These are phyloP conservation scores for Psilanteris sp. DNA, from an alignment of 1,140 invertebrate genomes.

Conservation along the genomic window DNA sequence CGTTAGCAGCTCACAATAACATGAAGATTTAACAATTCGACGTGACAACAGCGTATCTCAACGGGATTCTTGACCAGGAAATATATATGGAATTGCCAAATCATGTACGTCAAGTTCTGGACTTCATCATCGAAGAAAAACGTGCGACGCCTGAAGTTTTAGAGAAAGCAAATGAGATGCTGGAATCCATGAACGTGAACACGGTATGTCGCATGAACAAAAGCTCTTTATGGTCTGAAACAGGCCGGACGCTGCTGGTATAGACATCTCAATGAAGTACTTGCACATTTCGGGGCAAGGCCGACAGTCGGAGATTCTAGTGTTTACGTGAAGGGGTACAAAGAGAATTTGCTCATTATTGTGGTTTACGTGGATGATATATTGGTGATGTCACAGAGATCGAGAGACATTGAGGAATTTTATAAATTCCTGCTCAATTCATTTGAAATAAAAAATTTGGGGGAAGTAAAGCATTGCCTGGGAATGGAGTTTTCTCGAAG, in stretches of 20 bases:
- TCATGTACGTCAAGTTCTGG: slow-evolving; percentile 21
- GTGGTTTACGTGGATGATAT: slow-evolving; percentile 5
- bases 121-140: background rate
- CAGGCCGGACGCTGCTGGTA: background rate
- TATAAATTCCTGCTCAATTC: background rate
- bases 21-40: slow-evolving; percentile 55
- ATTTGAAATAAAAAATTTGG: background rate
- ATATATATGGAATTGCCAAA: background rate
- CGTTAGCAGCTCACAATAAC: slow-evolving; percentile 48
- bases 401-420: background rate
- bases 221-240: background rate
- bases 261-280: background rate
- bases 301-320: background rate
- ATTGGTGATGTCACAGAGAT: background rate
- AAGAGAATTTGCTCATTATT: background rate
- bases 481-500: background rate
- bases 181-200: too few species aligned
- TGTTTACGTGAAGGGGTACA: background rate
- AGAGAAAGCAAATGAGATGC: too few species aligned
- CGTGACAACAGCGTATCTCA: background rate
- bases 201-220: background rate
- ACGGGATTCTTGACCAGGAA: background rate
- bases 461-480: background rate
- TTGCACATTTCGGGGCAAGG: background rate
- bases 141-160: background rate